Conservation (phyloP, 2,797 vertebrate genomes). For the Podarcis siculus region DNA sequence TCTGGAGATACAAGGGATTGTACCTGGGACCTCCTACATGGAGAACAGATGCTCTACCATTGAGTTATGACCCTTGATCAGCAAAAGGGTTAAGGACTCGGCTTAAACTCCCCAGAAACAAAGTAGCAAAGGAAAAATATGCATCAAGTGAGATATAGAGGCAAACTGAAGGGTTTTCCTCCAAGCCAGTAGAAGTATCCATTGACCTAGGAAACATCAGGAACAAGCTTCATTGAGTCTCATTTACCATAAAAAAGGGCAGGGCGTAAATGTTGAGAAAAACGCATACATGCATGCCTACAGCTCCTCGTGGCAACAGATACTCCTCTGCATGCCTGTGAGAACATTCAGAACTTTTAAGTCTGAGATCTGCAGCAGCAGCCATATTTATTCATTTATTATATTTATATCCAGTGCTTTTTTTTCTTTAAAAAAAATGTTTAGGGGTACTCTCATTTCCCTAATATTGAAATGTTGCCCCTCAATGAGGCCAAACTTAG, state of each 20-base stretch:
- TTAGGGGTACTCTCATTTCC: too few species aligned
- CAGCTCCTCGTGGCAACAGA: not conserved
- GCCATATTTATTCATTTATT: too few species aligned
- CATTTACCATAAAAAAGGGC: not conserved
- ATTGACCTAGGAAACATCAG: not conserved
- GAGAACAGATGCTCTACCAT: too few species aligned
- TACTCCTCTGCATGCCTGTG: not conserved
- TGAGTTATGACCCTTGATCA: not conserved
- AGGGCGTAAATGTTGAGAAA: not conserved
- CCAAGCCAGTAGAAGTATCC: not conserved
- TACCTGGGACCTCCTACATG: too few species aligned
- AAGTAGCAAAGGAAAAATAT: not conserved
- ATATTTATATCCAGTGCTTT: too few species aligned
- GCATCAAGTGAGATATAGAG: not conserved
- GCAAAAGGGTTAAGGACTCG: not conserved
- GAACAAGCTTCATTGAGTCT: not conserved
- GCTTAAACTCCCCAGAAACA: not conserved
- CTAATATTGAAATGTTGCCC: too few species aligned
- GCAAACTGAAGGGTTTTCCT: not conserved
- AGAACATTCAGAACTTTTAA: not conserved
- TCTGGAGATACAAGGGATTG: too few species aligned
- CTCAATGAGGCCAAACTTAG: too few species aligned
- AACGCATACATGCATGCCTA: not conserved
- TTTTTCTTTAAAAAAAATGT: too few species aligned
- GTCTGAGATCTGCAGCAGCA: not conserved